Evolutionary conservation across 2,797 vertebrate genomes (phyloP).

Genomic region (Tauraco hartlaubi): DNA sequence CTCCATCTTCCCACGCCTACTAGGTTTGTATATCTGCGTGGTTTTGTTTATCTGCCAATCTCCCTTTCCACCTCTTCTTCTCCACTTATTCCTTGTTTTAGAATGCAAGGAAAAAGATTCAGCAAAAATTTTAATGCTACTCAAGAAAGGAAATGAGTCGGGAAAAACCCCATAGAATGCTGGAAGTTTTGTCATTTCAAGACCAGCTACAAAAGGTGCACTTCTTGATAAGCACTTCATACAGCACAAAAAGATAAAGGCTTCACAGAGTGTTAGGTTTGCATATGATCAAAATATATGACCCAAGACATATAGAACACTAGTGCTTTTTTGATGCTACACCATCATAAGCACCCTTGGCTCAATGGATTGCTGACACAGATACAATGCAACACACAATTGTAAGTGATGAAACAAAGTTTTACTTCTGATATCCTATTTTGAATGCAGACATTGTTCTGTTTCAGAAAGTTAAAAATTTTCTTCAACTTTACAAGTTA

Average conservation of each 20-base stretch:
- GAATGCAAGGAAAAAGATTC: background rate
- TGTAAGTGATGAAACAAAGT: background rate
- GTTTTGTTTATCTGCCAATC: background rate
- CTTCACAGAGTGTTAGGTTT: background rate
- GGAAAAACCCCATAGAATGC: background rate
- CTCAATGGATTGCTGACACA: background rate
- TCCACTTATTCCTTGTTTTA: background rate
- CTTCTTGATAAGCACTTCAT: background rate
- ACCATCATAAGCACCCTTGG: background rate
- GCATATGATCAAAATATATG: background rate
- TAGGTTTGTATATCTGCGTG: background rate
- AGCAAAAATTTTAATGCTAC: background rate
- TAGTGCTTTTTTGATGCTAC: background rate
- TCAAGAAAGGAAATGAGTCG: background rate
- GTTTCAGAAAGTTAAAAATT: background rate
- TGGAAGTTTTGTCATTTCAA: background rate
- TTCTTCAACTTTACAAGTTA: background rate
- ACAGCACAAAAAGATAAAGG: background rate
- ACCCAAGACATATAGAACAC: background rate
- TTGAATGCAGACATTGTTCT: background rate
- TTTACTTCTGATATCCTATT: background rate
- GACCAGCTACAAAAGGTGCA: background rate
- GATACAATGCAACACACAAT: background rate
- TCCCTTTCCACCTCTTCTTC: background rate
- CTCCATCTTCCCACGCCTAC: background rate